Evolutionary conservation across 2,888 invertebrate species (phyloP), one percentile per base, ranked within the genome.

Genomic region (Melanostoma mellinum): DNA sequence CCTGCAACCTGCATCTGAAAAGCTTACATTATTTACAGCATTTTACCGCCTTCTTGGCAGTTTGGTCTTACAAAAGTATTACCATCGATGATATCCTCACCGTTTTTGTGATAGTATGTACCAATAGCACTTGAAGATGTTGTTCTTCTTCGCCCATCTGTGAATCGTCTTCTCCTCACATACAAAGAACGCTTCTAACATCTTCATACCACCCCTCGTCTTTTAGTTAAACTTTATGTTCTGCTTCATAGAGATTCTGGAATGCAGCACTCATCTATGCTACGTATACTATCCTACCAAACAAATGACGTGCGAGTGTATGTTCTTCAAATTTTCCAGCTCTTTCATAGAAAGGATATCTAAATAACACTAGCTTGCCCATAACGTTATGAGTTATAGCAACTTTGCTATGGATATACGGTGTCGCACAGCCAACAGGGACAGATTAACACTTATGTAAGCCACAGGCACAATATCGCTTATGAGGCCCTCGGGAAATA

Each of bases 31-130:
- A 84, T 84, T 84, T 75, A 79, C 79, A 78, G 71, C 67, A 71
- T 67, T 75, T 55, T 40, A 74, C 74, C 82, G 74, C 69, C 69
- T 74, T 74, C 78, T 73, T 78, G 82, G 74, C 82, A 78, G 69
- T 44, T 68, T 50, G 73, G 78, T 74, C 53, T 65, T 44, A 71
- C 74, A 71, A 75, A 71, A 75, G 71, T 74, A 75, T 84, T 74
- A 84, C 84, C 79, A 75, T 84, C 84, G 84, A 84, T 84, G 84
- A 84, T 84, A 78, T 74, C 82, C 69, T 60, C 65, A 58, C 48
- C 65, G 74, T 20, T 63, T 38, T 67, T 84, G 69, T 71, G 78
- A 74, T 84, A 78, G 74, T 38, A 38, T 46, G 20, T 20, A 46
- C 10, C 4, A 68, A 56, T 61, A 68, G 68, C 61, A 73, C 73